These are phyloP conservation scores for Mastomys natalensis DNA, from an alignment of 2,113 vertebrate species.

Conservation along the genomic window DNA sequence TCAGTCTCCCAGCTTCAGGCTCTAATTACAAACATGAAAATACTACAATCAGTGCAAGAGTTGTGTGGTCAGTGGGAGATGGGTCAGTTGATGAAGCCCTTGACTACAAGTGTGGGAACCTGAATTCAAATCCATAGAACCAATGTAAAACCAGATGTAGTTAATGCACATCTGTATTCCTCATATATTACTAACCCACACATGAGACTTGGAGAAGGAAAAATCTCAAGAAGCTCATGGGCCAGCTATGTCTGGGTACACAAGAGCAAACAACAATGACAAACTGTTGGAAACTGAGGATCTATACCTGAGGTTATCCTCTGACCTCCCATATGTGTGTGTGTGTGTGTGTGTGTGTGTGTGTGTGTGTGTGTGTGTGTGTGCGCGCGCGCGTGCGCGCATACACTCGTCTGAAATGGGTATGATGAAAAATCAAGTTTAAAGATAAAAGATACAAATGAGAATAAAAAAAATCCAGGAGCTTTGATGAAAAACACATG, in stretches of 20 bases:
- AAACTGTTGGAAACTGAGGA: background rate
- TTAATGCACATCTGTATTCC: background rate
- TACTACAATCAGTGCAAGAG: background rate
- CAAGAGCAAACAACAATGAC: background rate
- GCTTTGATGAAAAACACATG: background rate
- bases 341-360: background rate
- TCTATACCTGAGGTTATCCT: background rate
- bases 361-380: background rate
- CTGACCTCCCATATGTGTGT: background rate
- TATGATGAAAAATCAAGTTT: background rate
- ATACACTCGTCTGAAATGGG: no score
- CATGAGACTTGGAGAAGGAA: background rate
- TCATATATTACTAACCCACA: no score
- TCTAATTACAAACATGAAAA: background rate
- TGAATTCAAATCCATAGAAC: background rate
- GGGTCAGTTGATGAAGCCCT: background rate
- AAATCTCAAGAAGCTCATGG: background rate
- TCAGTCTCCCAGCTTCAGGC: background rate
- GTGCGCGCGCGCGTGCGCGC: no score
- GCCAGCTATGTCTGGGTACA: accelerated
- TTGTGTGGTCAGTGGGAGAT: background rate
- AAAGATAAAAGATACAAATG: background rate
- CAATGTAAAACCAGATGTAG: background rate
- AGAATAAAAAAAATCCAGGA: background rate
- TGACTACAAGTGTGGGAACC: no score